Evolutionary conservation across 2,797 vertebrate species (phyloP), one percentile per base, ranked within the genome.

Genomic region (Catostomus latipinnis): DNA sequence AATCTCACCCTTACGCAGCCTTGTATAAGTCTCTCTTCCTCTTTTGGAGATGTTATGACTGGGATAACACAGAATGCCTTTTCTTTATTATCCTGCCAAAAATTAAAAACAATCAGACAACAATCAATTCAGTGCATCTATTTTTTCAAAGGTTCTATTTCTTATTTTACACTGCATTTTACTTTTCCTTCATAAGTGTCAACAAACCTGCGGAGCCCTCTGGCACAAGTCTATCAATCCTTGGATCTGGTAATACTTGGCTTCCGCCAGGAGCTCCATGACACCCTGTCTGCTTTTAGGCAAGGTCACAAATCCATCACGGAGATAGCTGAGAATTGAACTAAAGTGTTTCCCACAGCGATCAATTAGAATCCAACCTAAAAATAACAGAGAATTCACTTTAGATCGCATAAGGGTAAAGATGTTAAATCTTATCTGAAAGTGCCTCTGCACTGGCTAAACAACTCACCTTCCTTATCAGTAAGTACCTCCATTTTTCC

Each of bases 341-440:
- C 95, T 95, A 0, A 99, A 99, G 91, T 98, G 96, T 86, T 97
- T 98, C 82, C 97, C 97, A 57, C 95, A 96, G 6, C 97, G 96
- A 85, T 99, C 97, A 45, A 98, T 97, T 82, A 99, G 94, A 89
- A 99, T 96, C 97, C 97, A 99, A 81, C 97, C 97, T 98, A 10
- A 49, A 14, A 4, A 80, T 3, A 66, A 71, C 71, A 2, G 46
- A 74, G 9, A 61, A 61, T 34, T 69, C 11, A 16, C 4, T 16
- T 62, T 43, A 34, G 2, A 82, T 52, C 34, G 65, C 46, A 46
- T 14, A 71, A 70, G 11, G 11, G 14, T 79, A 48, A 43, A 80
- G 16, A 66, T 13, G 61, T 49, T 34, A 8, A 12, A 63, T 57
- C 14, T 48, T 34, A 66, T 12, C 52, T 56, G 50, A 14, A 66